phyloP scores from a whole-genome alignment of 2,888 invertebrate genomes.

The Phlogophora meticulosa region DNA sequence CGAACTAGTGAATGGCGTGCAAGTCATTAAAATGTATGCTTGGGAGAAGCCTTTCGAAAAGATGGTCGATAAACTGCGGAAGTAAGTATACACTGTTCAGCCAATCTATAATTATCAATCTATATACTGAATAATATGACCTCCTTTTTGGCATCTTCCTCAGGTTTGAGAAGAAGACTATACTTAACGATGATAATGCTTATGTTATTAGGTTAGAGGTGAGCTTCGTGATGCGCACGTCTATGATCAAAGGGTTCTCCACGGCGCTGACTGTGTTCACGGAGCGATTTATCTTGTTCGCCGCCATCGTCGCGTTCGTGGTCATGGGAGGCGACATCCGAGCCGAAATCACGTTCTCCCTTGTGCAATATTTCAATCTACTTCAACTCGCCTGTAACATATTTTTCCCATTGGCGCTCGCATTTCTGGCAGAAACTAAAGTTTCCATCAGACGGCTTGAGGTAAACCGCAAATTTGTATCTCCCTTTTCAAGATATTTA shows the following conservation, averaged over 20 bases:
- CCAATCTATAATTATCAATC: neutral
- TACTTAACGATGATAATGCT: conserved; percentile 1
- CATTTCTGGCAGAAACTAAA: conserved; percentile 92
- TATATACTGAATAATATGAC: neutral
- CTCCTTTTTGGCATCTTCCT: neutral
- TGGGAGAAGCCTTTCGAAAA: conserved; percentile 95
- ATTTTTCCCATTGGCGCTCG: conserved; percentile 92
- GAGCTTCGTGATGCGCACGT: conserved; percentile 92
- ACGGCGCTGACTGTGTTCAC: conserved; percentile 94
- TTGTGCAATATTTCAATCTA: conserved; percentile 95
- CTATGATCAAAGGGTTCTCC: conserved; percentile 93
- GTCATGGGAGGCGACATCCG: conserved; percentile 91
- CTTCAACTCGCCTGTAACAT: conserved; percentile 93
- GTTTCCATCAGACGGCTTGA: conserved; percentile 92
- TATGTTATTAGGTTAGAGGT: conserved; percentile 92
- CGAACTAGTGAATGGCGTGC: conserved; percentile 95
- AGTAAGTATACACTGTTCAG: conserved; percentile 85
- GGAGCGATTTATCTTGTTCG: conserved; percentile 95
- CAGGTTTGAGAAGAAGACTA: neutral
- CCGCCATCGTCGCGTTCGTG: conserved; percentile 95
- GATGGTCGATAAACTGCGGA: conserved; percentile 92
- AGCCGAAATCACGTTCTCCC: conserved; percentile 94
- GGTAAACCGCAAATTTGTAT: conserved; percentile 76
- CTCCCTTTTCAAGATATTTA: neutral
- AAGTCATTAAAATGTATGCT: conserved; percentile 96